These are phyloP conservation scores for Eretmocerus hayati DNA, from an alignment of 2,888 invertebrate species.

Conservation along the genomic window DNA sequence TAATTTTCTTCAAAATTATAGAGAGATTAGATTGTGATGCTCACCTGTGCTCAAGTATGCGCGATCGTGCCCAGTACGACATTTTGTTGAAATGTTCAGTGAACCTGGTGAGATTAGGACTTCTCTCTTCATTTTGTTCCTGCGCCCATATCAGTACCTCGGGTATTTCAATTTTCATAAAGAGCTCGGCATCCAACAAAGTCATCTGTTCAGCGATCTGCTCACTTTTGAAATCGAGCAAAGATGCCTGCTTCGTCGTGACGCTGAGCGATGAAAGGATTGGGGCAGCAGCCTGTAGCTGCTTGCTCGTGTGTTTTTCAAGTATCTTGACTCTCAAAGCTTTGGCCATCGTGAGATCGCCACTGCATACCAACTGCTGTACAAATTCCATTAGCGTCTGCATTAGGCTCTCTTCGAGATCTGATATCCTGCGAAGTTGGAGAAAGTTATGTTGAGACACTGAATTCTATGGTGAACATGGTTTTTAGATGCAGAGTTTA, in stretches of 20 bases:
- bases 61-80: slow-evolving; percentile 96
- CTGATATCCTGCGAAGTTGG: slow-evolving; percentile 59
- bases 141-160: slow-evolving; percentile 96
- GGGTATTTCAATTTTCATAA: slow-evolving; percentile 93
- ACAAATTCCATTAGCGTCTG: slow-evolving; percentile 87
- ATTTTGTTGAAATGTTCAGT: slow-evolving; percentile 99
- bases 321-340: slow-evolving; percentile 83
- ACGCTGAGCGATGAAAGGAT: slow-evolving; percentile 51
- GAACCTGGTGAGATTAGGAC: slow-evolving; percentile 92
- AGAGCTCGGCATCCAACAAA: slow-evolving; percentile 86
- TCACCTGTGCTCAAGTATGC: slow-evolving; percentile 71
- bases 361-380: slow-evolving; percentile 84
- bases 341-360: slow-evolving; percentile 87
- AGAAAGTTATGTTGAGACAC: too few relatives aligned
- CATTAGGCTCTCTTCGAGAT: slow-evolving; percentile 73
- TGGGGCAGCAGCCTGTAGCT: slow-evolving; percentile 48
- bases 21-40: not conserved
- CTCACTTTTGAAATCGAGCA: slow-evolving; percentile 88
- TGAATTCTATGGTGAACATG: not conserved
- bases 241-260: slow-evolving; percentile 55
- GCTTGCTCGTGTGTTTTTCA: slow-evolving; percentile 68
- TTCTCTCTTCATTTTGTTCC: slow-evolving; percentile 94
- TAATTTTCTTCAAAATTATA: too few relatives aligned
- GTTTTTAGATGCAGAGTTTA: too few relatives aligned
- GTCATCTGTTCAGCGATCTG: slow-evolving; percentile 99